These are phyloP conservation scores for Dicyrtomina minuta DNA, from an alignment of 2,888 invertebrate species.

Conservation along the genomic window DNA sequence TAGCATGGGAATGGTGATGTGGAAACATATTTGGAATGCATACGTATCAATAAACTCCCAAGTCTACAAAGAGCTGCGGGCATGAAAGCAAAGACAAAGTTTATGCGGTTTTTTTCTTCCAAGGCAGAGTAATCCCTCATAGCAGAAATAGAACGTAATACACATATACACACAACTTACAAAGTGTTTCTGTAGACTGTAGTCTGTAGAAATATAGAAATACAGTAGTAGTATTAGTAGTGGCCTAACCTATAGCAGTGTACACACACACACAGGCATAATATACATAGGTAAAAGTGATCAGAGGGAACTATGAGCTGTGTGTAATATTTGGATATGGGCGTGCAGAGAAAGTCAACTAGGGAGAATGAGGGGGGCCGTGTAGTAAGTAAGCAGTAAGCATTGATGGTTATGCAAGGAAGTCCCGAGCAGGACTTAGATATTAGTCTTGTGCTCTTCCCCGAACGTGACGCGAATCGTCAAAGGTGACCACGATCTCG, in stretches of 20 bases:
- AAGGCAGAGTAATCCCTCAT: slow-evolving; percentile 2
- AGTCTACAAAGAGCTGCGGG: neutral
- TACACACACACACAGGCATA: too few relatives aligned
- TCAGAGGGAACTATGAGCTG: too few relatives aligned
- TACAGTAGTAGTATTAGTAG: too few relatives aligned
- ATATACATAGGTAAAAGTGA: too few relatives aligned
- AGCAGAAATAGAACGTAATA: neutral
- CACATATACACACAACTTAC: neutral
- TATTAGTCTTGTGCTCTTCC: slow-evolving; percentile 24
- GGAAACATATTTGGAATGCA: too few relatives aligned
- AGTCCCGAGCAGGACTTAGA: slow-evolving; percentile 12
- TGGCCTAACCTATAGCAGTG: too few relatives aligned
- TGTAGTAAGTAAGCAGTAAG: neutral
- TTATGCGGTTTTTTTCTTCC: neutral
- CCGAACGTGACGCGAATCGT: slow-evolving; percentile 18
- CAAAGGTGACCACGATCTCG: slow-evolving; percentile 1
- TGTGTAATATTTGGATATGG: slow-evolving; percentile 9
- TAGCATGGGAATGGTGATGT: too few relatives aligned
- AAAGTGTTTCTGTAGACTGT: neutral
- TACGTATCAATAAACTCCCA: neutral
- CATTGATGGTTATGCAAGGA: slow-evolving; percentile 4
- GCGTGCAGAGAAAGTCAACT: slow-evolving; percentile 13
- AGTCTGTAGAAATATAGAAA: too few relatives aligned
- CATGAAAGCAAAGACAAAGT: slow-evolving; percentile 8
- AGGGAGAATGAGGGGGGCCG: neutral